Base-by-base conservation (phyloP, 2,113 vertebrate species). In the Mionectes macconnelli region DNA sequence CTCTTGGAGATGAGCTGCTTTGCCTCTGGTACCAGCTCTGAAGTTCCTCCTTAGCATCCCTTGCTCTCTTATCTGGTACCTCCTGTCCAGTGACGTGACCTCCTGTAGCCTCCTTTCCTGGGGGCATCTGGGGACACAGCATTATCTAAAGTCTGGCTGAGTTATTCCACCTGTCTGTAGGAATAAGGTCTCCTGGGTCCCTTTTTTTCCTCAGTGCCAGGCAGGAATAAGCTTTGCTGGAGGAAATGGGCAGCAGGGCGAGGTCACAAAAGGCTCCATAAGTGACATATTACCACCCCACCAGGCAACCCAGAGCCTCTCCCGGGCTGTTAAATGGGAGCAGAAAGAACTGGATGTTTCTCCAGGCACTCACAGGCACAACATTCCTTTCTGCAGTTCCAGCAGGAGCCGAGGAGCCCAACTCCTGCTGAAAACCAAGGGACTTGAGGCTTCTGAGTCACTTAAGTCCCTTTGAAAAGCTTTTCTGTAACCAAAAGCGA, bases 381-480 rank as follows among this genome's bases (percentile, higher is more conserved):
- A 53, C 49, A 19, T 0, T 18, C 60, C 40, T 49, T 75, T 39
- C 62, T 52, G 68, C 69, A n/a, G 56, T n/a, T 84, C 80, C 88
- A 86, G 66, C 66, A 87, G 84, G 69, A 95, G 62, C 49, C 30
- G 35, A 9, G 45, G 60, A 86, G 69, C 76, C 56, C 86, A 64
- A 2, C 40, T 89, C 55, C 86, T 0, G 0, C 90, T 92, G 80
- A 52, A 94, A 87, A 56, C 49, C 66, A 14, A 57, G 37, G 57
- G 49, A 72, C 64, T 64, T 76, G 76, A 82, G 84, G 69, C 45
- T 91, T 94, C 49, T 57, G 84, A 78, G 49, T 89, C 91, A 45
- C 56, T 84, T 44, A 4, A 75, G 44, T 62, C 73, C 69, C 82
- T 94, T 62, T 78, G 87, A 82, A 94, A 89, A 92, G 37, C 23